Evolutionary conservation across 1,140 invertebrate species (phyloP).

Genomic region (Drosophila tani): DNA sequence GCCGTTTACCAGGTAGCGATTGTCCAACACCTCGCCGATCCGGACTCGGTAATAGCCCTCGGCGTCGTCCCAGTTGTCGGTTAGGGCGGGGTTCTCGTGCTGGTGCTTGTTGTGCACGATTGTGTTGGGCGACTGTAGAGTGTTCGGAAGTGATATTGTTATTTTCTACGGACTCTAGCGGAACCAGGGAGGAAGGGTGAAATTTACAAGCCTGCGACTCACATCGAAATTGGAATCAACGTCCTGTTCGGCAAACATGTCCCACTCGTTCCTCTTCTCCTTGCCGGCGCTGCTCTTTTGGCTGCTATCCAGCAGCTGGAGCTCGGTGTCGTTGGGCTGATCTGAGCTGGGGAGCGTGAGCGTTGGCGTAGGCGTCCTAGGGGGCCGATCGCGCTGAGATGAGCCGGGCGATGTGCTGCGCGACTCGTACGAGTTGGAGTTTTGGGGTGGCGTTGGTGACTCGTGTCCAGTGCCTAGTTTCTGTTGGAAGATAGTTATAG

Average conservation of each 20-base stretch:
- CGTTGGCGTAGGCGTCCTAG: slow-evolving; percentile 53
- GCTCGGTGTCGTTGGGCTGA: slow-evolving; percentile 38
- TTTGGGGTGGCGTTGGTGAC: slow-evolving; percentile 57
- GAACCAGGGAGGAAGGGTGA: slow-evolving; percentile 13
- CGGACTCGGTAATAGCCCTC: slow-evolving; percentile 99
- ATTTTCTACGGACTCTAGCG: not conserved
- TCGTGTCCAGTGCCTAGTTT: slow-evolving; percentile 64
- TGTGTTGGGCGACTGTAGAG: slow-evolving; percentile 89
- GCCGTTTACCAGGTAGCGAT: slow-evolving; percentile 97
- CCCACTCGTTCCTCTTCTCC: slow-evolving; percentile 88
- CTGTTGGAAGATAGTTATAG: slow-evolving; percentile 15
- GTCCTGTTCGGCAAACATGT: slow-evolving; percentile 96
- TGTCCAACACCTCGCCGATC: slow-evolving; percentile 97
- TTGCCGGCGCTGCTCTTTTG: slow-evolving; percentile 57
- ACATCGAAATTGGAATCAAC: slow-evolving; percentile 94
- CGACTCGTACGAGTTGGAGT: slow-evolving; percentile 69
- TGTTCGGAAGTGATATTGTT: not conserved
- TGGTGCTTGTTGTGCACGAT: slow-evolving; percentile 89
- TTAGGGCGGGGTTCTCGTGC: slow-evolving; percentile 95
- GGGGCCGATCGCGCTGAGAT: slow-evolving; percentile 27
- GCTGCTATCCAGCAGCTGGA: slow-evolving; percentile 43
- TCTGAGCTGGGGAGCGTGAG: slow-evolving; percentile 18
- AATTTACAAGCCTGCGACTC: slow-evolving; percentile 86
- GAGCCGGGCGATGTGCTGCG: slow-evolving; percentile 58
- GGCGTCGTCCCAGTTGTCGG: slow-evolving; percentile 99